Conservation (phyloP, 2,797 vertebrate species). For the Phoeniculus purpureus region DNA sequence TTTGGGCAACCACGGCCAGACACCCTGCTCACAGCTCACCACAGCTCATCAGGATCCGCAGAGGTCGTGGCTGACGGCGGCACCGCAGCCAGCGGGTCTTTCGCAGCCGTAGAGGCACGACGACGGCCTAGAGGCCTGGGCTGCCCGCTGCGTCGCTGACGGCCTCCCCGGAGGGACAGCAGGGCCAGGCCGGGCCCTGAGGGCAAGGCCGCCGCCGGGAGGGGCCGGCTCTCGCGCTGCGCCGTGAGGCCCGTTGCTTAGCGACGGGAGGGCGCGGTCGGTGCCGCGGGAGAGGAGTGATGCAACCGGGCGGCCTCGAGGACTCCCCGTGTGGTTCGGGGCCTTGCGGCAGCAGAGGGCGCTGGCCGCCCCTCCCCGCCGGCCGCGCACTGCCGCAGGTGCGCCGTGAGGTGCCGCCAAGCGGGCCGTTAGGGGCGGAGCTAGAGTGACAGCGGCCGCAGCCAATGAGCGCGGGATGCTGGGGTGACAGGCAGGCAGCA, state of each 20-base stretch:
- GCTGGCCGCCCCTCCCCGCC: fast-evolving
- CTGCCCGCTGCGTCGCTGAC: not conserved
- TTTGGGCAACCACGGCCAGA: fast-evolving
- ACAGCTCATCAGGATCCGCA: fast-evolving
- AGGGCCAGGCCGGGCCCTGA: not conserved
- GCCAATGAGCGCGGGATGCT: not conserved
- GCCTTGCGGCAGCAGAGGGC: not conserved
- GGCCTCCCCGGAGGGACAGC: not conserved
- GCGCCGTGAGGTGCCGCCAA: fast-evolving
- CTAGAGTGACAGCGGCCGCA: not conserved
- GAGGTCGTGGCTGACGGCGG: fast-evolving
- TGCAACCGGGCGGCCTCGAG: not conserved
- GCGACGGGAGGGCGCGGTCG: not conserved
- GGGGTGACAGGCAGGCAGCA: not conserved
- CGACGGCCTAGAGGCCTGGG: fast-evolving
- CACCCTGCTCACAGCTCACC: fast-evolving
- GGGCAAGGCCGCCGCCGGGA: not conserved
- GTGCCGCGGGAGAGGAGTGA: not conserved
- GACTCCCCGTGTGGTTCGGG: too few relatives aligned
- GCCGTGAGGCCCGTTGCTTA: conserved; percentile 1
- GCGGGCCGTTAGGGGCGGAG: not conserved
- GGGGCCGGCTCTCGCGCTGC: not conserved
- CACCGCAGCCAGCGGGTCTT: too few relatives aligned
- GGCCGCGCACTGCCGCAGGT: not conserved
- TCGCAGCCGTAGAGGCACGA: not conserved